These are phyloP conservation scores for Lepidochrysops patricia DNA, from an alignment of 2,888 invertebrate species.

Conservation along the genomic window DNA sequence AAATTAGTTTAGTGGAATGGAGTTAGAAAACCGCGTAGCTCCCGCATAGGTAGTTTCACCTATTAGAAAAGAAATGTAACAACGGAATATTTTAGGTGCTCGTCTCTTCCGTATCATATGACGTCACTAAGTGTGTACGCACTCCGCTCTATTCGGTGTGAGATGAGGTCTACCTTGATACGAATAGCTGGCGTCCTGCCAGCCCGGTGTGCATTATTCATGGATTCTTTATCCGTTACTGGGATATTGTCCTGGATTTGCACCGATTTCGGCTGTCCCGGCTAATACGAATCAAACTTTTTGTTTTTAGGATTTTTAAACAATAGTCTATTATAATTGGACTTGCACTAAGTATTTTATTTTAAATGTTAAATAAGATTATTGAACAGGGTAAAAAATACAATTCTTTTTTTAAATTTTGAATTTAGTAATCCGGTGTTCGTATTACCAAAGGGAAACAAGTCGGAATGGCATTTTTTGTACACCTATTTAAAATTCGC, in stretches of 20 bases:
- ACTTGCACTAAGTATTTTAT: too few species aligned
- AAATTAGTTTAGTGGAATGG: not conserved
- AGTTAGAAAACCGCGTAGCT: not conserved
- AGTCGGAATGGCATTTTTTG: not conserved
- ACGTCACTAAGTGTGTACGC: not conserved
- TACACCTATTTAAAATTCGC: not conserved
- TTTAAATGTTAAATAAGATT: too few species aligned
- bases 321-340: too few species aligned
- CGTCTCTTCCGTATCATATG: too few species aligned
- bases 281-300: conserved; percentile 23
- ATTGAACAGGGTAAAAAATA: too few species aligned
- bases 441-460: not conserved
- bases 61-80: too few species aligned
- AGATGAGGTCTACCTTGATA: conserved; percentile 34
- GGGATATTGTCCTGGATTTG: conserved; percentile 29
- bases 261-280: conserved; percentile 27
- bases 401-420: too few species aligned
- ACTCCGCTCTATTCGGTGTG: conserved; percentile 30
- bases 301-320: too few species aligned
- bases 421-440: not conserved
- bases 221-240: conserved; percentile 35
- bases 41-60: too few species aligned
- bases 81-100: too few species aligned
- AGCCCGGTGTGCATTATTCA: conserved; percentile 31
- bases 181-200: conserved; percentile 53